These are phyloP conservation scores for Harpalus rufipes DNA, from an alignment of 2,888 invertebrate species.

Conservation along the genomic window DNA sequence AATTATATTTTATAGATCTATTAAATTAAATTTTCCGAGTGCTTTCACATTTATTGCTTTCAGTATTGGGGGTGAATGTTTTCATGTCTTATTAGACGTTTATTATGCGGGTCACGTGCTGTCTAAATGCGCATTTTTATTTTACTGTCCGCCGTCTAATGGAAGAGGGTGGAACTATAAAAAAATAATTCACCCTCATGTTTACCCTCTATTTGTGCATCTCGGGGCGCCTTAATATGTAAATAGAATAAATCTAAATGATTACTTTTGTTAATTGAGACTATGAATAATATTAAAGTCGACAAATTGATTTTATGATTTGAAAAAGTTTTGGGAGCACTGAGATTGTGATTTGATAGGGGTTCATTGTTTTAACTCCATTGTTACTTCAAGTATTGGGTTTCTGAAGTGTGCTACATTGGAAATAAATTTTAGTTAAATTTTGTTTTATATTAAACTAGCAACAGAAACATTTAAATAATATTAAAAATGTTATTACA, in stretches of 20 bases:
- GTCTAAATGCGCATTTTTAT: conserved; percentile 16
- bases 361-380: conserved; percentile 64
- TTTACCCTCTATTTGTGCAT: conserved; percentile 7
- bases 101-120: conserved; percentile 40
- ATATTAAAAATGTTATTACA: too few species aligned
- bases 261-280: conserved; percentile 14
- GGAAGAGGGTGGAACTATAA: conserved; percentile 29
- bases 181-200: conserved; percentile 37
- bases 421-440: conserved; percentile 58
- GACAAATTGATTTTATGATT: background rate
- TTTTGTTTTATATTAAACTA: background rate
- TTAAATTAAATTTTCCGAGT: background rate
- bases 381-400: conserved; percentile 52
- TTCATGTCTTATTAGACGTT: conserved; percentile 7
- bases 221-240: conserved; percentile 35
- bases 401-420: conserved; percentile 53
- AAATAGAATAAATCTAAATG: conserved; percentile 41
- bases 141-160: background rate
- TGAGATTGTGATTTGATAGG: conserved; percentile 62
- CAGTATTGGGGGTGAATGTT: background rate
- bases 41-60: background rate
- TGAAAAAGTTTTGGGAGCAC: conserved; percentile 47
- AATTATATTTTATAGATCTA: too few species aligned
- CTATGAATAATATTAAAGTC: conserved; percentile 15
- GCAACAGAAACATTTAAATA: too few species aligned